Evolutionary conservation across 2,113 vertebrate genomes (phyloP), one percentile per base, ranked within the genome.

Genomic region (Cyrtonyx montezumae): DNA sequence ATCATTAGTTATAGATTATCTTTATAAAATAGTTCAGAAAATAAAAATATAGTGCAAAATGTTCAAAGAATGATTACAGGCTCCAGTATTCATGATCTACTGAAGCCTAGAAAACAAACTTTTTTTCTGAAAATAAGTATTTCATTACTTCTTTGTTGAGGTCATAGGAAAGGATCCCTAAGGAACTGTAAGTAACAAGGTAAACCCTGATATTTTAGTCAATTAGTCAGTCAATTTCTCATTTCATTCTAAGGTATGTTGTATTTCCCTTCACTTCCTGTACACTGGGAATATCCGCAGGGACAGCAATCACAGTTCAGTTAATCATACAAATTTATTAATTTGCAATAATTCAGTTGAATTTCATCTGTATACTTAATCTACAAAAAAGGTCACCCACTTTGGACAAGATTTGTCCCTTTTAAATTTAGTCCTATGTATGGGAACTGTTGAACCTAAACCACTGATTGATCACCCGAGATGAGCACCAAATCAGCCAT

Each of bases 11-110:
- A 51, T 45, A 34, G 48, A 30, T 83, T 88, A 51, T 68, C 20
- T 89, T 82, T 78, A 78, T 34, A 37, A 90, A 86, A 63, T 26
- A 46, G 17, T 70, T 86, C 77, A 86, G 77, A 88, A 95, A 88
- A 86, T n/a, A 83, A 90, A 87, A 83, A 45, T 30, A 65, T 18
- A 48, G n/a, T 58, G 8, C 46, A 63, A 86, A 93, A 59, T 19
- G 67, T 67, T 62, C 4, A 32, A 70, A 55, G 23, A 55, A 3
- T 20, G 51, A 42, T 45, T 73, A 45, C 42, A 59, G 67, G 62
- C 10, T 70, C 43, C 30, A 79, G 69, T 45, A 73, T 0, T 4
- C n/a, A 42, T 42, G 7, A 75, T 83, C 42, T 92, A 69, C 67
- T 68, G 17, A 48, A 56, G 40, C 18, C 37, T 42, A 30, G 26